Evolutionary conservation across 2,888 invertebrate species (phyloP).

Genomic region (Meiosimyza decipiens): DNA sequence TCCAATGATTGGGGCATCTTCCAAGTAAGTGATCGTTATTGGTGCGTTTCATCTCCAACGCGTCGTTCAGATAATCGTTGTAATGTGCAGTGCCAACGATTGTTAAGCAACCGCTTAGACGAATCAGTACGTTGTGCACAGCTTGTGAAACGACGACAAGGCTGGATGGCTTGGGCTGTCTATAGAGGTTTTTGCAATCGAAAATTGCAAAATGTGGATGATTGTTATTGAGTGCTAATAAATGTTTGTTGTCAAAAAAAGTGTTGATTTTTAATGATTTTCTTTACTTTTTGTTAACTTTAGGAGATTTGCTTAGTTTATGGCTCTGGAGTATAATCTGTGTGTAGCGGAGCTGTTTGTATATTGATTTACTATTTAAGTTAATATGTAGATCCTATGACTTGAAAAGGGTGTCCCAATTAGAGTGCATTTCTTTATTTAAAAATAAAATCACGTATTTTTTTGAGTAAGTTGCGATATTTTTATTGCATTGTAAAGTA

Average conservation of each 20-base stretch:
- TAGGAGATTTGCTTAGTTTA: too few species aligned
- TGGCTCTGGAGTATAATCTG: too few species aligned
- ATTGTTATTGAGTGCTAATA: constrained; percentile 42
- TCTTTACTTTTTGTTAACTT: too few species aligned
- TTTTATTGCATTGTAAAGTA: too few species aligned
- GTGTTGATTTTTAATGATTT: background rate
- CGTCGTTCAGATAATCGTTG: constrained; percentile 50
- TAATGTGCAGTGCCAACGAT: constrained; percentile 49
- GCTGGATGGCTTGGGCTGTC: constrained; percentile 55
- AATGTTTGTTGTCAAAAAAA: constrained; percentile 36
- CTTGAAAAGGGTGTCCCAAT: too few species aligned
- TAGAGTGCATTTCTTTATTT: too few species aligned
- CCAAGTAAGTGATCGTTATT: constrained; percentile 58
- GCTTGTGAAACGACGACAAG: constrained; percentile 51
- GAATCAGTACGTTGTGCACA: constrained; percentile 52
- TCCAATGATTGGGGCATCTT: constrained; percentile 59
- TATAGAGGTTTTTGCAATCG: constrained; percentile 46
- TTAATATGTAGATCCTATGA: too few species aligned
- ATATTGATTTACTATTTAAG: too few species aligned
- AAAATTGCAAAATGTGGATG: constrained; percentile 39
- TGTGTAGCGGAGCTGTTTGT: too few species aligned
- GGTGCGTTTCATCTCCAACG: constrained; percentile 52
- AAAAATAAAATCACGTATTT: too few species aligned
- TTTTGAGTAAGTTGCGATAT: too few species aligned
- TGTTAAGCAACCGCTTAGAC: constrained; percentile 47